Evolutionary conservation across 2,888 invertebrate species (phyloP).

Genomic region (Drosophila subquinaria): DNA sequence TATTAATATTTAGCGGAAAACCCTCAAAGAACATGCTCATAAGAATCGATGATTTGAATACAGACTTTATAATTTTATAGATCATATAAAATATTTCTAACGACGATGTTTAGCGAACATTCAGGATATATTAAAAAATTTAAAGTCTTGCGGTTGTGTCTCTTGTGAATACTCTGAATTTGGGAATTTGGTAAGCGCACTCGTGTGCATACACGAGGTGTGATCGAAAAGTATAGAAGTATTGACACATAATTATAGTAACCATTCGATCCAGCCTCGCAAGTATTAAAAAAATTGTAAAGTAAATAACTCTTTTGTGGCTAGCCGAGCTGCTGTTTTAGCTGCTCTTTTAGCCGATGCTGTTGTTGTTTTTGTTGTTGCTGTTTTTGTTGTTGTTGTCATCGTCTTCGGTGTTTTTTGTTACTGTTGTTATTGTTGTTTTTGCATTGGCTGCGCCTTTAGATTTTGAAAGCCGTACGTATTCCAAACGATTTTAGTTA

Average conservation of each 20-base stretch:
- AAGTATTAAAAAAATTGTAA: slow-evolving; percentile 53
- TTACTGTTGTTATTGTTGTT: slow-evolving; percentile 17
- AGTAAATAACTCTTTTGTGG: slow-evolving; percentile 72
- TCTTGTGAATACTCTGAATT: not conserved
- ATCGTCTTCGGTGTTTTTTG: slow-evolving; percentile 8
- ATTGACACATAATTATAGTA: slow-evolving; percentile 22
- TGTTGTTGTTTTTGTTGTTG: slow-evolving; percentile 8
- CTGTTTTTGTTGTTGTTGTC: slow-evolving; percentile 7
- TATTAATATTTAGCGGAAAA: too few species aligned
- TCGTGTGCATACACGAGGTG: slow-evolving; percentile 40
- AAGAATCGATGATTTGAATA: not conserved
- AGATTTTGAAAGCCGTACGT: slow-evolving; percentile 73
- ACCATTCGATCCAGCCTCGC: slow-evolving; percentile 49
- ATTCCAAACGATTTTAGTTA: slow-evolving; percentile 74
- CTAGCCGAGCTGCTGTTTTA: slow-evolving; percentile 53
- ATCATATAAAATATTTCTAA: not conserved
- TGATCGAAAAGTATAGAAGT: slow-evolving; percentile 29
- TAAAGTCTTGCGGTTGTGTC: not conserved
- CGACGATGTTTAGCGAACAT: not conserved
- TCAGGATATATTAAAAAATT: not conserved
- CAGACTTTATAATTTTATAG: not conserved
- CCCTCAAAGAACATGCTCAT: too few species aligned
- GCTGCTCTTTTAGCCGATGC: slow-evolving; percentile 44
- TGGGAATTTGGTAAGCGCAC: slow-evolving; percentile 20
- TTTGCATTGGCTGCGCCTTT: slow-evolving; percentile 65